phyloP scores from a whole-genome alignment of 2,113 vertebrate species.

The Myotis lucifugus region DNA sequence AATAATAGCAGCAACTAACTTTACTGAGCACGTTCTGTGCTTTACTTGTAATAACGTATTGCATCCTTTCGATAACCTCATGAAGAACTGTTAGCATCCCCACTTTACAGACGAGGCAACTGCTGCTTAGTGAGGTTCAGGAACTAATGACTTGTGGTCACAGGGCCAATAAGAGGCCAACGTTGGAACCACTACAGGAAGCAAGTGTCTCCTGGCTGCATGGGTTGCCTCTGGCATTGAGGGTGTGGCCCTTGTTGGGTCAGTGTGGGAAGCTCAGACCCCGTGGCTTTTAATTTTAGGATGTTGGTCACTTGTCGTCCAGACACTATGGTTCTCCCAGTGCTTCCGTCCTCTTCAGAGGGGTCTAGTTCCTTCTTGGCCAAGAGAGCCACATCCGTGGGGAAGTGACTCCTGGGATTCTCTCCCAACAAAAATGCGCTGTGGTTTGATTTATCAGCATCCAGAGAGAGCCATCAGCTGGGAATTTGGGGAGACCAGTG shows the following conservation, averaged over 20 bases:
- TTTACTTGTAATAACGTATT: background rate
- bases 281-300: background rate
- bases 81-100: background rate
- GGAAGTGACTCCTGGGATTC: background rate
- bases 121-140: background rate
- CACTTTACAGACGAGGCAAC: background rate
- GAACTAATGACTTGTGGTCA: background rate
- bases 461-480: background rate
- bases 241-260: background rate
- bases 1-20: background rate
- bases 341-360: background rate
- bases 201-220: background rate
- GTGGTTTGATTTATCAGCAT: background rate
- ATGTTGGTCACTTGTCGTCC: background rate
- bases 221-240: background rate
- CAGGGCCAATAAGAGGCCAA: background rate
- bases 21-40: background rate
- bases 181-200: background rate
- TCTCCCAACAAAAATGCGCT: background rate
- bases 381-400: background rate
- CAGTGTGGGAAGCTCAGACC: background rate
- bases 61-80: background rate
- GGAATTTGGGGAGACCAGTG: background rate
- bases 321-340: fast-evolving
- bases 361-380: background rate